Evolutionary conservation across 2,113 vertebrate species (phyloP), one percentile per base, ranked within the genome.

Genomic region (Podarcis raffonei): DNA sequence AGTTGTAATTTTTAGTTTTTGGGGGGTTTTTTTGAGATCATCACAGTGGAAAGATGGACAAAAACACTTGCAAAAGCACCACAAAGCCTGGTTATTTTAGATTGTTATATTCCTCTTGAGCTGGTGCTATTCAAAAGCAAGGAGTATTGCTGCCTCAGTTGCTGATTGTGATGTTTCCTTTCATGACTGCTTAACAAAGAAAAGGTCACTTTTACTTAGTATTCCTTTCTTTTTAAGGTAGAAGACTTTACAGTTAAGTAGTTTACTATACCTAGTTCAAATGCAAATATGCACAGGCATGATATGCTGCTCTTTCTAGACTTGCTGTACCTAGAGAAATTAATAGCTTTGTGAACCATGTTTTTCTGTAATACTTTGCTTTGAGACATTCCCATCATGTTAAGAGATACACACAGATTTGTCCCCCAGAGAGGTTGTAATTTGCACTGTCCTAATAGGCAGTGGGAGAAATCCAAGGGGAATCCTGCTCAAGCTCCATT

Each of bases 321-420:
- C 65, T 83, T 78, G 79, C 84, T 94, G 75, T 77, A 62, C 30
- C 4, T n/a, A 37, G 68, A 90, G 88, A 92, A 88, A 65, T 53
- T 39, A 57, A 89, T 91, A 81, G 88, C 92, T 89, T 68, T 59
- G 81, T 84, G 53, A 94, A 94, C 92, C 89, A 90, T 89, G 75
- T 91, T 93, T 89, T 93, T 93, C 91, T 57, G 53, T 42, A 88
- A 89, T 8, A 95, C 91, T 93, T 93, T 86, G 66, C 90, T 93
- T 91, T 95, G 87, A 94, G 92, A 95, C 95, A 96, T 96, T 96
- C 93, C 95, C 95, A 1, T 81, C 6, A 5, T 83, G 77, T 87
- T 90, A 68, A 93, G 93, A 94, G 89, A 86, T 91, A 90, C 90
- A 92, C 82, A 48, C 53, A 92, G 72, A 87, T 94, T 92, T 93